Conservation (phyloP, 2,113 vertebrate genomes). For the Brachypteracias leptosomus region DNA sequence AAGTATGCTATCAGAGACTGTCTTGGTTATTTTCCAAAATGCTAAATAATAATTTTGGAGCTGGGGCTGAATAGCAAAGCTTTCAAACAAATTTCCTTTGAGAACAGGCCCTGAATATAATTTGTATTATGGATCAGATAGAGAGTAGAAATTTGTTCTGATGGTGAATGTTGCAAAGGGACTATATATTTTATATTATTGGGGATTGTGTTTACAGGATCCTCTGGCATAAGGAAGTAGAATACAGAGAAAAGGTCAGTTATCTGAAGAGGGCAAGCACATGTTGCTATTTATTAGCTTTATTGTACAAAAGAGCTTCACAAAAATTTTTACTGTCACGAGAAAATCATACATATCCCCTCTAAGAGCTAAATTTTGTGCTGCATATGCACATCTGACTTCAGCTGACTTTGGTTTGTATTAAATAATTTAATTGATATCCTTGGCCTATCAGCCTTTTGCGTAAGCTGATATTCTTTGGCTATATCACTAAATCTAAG, state of each 20-base stretch:
- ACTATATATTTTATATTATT: neutral
- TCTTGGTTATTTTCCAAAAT: neutral
- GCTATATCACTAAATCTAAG: neutral
- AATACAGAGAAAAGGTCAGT: neutral
- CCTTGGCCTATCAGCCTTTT: neutral
- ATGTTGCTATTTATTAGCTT: neutral
- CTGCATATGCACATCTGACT: neutral
- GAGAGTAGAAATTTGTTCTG: neutral
- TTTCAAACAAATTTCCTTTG: neutral
- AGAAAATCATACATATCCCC: neutral
- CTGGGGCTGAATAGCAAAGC: neutral
- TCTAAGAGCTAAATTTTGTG: neutral
- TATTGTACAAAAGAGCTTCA: neutral
- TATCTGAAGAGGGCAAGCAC: neutral
- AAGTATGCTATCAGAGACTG: neutral
- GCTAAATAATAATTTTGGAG: neutral
- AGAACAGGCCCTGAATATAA: neutral
- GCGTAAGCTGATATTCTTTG: neutral
- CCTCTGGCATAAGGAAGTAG: neutral
- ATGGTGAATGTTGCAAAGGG: neutral
- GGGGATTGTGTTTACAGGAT: neutral
- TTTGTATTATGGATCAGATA: neutral
- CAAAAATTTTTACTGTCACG: neutral
- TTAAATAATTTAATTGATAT: neutral
- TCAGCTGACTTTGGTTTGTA: neutral